A percentile compares a stretch with the other conserved stretches of the same genome.
phyloP scores from a whole-genome alignment of 1,140 invertebrate species.

The Venturia canescens region DNA sequence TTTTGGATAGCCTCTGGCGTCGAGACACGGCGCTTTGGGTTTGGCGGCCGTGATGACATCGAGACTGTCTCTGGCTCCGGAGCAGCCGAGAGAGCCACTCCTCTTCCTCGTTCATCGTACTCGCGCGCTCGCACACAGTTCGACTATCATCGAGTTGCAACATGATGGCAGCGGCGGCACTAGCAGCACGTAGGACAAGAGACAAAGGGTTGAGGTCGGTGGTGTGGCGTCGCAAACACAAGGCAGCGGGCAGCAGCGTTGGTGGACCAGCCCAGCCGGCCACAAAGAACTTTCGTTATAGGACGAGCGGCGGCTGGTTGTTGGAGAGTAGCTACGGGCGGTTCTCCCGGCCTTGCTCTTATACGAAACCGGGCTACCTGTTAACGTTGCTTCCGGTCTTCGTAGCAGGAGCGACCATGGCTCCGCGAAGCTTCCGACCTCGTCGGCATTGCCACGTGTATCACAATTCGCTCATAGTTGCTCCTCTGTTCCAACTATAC shows the following conservation, averaged over 20 bases:
- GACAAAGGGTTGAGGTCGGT: slow-evolving; percentile 2
- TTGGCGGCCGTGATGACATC: slow-evolving; percentile 13
- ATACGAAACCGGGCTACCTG: slow-evolving; percentile 17
- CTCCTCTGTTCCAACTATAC: slow-evolving; percentile 6
- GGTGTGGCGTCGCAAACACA: slow-evolving; percentile 8
- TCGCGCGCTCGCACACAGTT: neutral
- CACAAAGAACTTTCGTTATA: slow-evolving; percentile 30
- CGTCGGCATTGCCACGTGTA: neutral
- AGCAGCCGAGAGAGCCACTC: neutral
- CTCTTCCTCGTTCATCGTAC: slow-evolving; percentile 3
- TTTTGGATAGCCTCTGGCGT: slow-evolving; percentile 18
- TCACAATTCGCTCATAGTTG: neutral
- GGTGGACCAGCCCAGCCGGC: neutral
- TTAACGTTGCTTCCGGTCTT: slow-evolving; percentile 30
- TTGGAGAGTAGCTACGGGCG: slow-evolving; percentile 14
- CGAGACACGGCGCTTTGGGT: neutral
- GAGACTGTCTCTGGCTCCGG: neutral
- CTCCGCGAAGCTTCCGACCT: neutral
- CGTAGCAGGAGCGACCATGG: neutral
- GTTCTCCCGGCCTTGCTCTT: neutral
- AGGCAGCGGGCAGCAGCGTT: neutral
- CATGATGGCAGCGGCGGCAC: neutral
- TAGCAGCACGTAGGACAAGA: slow-evolving; percentile 18
- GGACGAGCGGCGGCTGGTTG: neutral
- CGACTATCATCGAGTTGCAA: neutral